phyloP scores from a whole-genome alignment of 2,888 invertebrate genomes.

The Anodontia alba region DNA sequence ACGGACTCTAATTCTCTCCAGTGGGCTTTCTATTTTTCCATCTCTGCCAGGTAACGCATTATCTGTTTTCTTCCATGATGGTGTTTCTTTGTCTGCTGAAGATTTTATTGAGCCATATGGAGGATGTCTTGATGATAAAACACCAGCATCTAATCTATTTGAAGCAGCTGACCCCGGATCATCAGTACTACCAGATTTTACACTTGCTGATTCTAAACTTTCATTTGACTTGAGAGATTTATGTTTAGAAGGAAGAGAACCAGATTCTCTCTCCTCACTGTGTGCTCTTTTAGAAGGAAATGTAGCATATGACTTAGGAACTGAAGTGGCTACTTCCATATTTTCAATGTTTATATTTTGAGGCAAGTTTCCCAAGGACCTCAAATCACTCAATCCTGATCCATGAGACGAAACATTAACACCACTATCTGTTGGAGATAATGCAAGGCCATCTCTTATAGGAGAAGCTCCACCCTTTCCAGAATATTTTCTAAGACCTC shows the following conservation, averaged over 20 bases:
- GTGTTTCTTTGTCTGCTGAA: slow-evolving; percentile 2
- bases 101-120: slow-evolving; percentile 18
- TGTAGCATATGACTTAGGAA: slow-evolving; percentile 27
- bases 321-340: slow-evolving; percentile 43
- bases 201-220: slow-evolving; percentile 45
- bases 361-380: background rate
- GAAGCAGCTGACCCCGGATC: slow-evolving; percentile 29
- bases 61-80: slow-evolving; percentile 13
- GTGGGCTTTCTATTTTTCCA: background rate
- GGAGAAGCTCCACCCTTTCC: background rate
- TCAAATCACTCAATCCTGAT: slow-evolving; percentile 34
- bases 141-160: background rate
- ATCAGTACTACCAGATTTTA: slow-evolving; percentile 55
- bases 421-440: slow-evolving; percentile 40
- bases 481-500: background rate
- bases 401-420: slow-evolving; percentile 35
- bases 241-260: slow-evolving; percentile 31
- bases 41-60: background rate
- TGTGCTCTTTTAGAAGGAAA: slow-evolving; percentile 40
- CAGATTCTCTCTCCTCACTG: slow-evolving; percentile 25
- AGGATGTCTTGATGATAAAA: slow-evolving; percentile 36
- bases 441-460: slow-evolving; percentile 1
- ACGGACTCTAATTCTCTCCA: background rate
- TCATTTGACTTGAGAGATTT: slow-evolving; percentile 45
- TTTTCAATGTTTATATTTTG: slow-evolving; percentile 20